Base-by-base conservation (phyloP, 1,140 invertebrate species). In the Archegozetes longisetosus region DNA sequence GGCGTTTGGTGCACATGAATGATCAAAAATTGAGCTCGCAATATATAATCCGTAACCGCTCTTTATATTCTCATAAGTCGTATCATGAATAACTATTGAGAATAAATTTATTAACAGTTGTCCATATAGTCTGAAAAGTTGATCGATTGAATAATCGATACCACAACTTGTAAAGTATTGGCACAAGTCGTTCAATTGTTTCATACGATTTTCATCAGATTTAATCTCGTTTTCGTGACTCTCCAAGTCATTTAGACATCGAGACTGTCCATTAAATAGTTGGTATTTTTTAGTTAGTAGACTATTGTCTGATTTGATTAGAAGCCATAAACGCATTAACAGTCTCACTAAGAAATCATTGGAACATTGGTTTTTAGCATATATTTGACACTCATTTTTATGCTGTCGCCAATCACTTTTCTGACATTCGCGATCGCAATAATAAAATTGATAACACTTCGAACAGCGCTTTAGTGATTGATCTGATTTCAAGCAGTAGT, bases 1-100 rank as follows among this genome's bases (percentile, higher is more conserved):
- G 13, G 57, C 46, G 24, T 58, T 58, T 25, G 57, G 47, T 3
- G 51, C 24, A 58, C 57, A 58, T n/a, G 23, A 51, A 25, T 58
- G 57, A 40, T 58, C 57, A 51, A 58, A 58, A 22, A 50, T 48
- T 27, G 57, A 58, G 12, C 22, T 29, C 25, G 26, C 57, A 2
- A 58, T 2, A 53, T 58, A 58, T 24, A 58, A 29, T 12, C 48
- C 57, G n/a, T 9, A 47, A 48, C 55, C 55, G 24, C 29, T n/a
- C n/a, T n/a, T n/a, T n/a, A n/a, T n/a, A n/a, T n/a, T n/a, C n/a
- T 12, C 53, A 25, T 55, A 12, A 20, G 40, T 46, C 2, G 40
- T 47, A 24, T 24, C n/a, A 28, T 57, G 48, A 48, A 22, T 47
- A 50, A 47, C 55, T 17, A 57, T 57, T 12, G 29, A 29, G 48